Evolutionary conservation across 2,113 vertebrate species (phyloP).

Genomic region (Bagarius yarrelli): DNA sequence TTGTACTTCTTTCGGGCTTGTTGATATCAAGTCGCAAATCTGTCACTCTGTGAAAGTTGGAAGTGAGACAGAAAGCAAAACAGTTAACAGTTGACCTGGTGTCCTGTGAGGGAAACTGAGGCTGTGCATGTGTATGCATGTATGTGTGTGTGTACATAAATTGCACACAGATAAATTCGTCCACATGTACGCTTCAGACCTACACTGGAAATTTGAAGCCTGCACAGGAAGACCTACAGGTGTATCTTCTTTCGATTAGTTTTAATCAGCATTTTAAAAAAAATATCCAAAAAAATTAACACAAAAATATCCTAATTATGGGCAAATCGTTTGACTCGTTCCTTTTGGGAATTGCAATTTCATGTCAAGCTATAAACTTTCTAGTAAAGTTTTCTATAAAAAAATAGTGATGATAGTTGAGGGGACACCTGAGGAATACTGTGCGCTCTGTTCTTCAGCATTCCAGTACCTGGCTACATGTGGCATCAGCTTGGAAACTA

Average conservation of each 20-base stretch:
- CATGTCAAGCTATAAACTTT: too few species aligned
- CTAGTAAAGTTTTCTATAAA: too few species aligned
- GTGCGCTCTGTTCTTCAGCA: constrained; percentile 63
- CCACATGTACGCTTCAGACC: neutral
- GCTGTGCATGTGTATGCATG: neutral
- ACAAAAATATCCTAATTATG: too few species aligned
- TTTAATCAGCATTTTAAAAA: too few species aligned
- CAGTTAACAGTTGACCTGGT: constrained; percentile 26
- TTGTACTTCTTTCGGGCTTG: neutral
- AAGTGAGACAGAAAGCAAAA: constrained; percentile 28
- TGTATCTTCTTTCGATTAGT: neutral
- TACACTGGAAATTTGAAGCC: neutral
- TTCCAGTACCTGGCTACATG: constrained; percentile 55
- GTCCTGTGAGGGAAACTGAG: constrained; percentile 17
- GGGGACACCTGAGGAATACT: constrained; percentile 58
- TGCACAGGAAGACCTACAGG: neutral
- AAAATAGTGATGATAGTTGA: neutral
- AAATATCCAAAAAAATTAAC: too few species aligned
- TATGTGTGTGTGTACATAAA: neutral
- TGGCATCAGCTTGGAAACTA: constrained; percentile 12
- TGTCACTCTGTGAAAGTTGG: constrained; percentile 27
- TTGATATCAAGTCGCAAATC: constrained; percentile 10
- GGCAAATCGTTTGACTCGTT: too few species aligned
- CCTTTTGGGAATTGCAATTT: too few species aligned
- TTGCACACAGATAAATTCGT: neutral